phyloP scores from a whole-genome alignment of 2,797 vertebrate species.

The Taenioides sp. region DNA sequence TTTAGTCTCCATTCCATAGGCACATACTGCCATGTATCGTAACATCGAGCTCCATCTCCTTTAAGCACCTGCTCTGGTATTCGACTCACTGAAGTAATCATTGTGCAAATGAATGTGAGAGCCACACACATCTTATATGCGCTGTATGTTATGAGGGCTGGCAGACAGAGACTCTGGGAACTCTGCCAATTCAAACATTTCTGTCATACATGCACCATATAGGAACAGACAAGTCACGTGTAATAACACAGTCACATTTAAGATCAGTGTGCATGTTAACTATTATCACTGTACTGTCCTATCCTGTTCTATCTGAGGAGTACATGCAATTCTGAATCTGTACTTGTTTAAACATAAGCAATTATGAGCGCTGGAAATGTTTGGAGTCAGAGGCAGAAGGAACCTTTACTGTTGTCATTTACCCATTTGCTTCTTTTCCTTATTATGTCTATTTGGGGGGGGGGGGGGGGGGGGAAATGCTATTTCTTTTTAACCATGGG shows the following conservation, averaged over 20 bases:
- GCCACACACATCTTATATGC: slow-evolving; percentile 4
- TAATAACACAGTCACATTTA: slow-evolving; percentile 4
- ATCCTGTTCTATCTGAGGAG: too few species aligned
- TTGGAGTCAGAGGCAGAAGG: too few species aligned
- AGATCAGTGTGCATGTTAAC: background rate
- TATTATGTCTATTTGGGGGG: too few species aligned
- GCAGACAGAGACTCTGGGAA: background rate
- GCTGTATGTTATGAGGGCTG: background rate
- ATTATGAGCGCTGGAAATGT: too few species aligned
- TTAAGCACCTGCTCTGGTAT: background rate
- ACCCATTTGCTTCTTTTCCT: too few species aligned
- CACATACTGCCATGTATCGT: slow-evolving; percentile 2
- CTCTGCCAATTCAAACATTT: background rate
- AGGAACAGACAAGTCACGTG: background rate
- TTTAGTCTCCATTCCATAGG: slow-evolving; percentile 16
- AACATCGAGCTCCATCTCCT: background rate
- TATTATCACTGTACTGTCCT: background rate
- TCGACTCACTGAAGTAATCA: slow-evolving; percentile 8
- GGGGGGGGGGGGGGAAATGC: too few species aligned
- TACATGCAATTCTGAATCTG: too few species aligned
- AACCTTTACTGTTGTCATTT: too few species aligned
- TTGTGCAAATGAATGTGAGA: slow-evolving; percentile 9
- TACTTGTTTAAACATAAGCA: too few species aligned
- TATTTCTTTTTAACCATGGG: too few species aligned
- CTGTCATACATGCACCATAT: background rate